A percentile compares a stretch with the other conserved stretches of the same genome.
These are phyloP conservation scores for Andricus curvator DNA, from an alignment of 2,888 invertebrate genomes.

Conservation along the genomic window DNA sequence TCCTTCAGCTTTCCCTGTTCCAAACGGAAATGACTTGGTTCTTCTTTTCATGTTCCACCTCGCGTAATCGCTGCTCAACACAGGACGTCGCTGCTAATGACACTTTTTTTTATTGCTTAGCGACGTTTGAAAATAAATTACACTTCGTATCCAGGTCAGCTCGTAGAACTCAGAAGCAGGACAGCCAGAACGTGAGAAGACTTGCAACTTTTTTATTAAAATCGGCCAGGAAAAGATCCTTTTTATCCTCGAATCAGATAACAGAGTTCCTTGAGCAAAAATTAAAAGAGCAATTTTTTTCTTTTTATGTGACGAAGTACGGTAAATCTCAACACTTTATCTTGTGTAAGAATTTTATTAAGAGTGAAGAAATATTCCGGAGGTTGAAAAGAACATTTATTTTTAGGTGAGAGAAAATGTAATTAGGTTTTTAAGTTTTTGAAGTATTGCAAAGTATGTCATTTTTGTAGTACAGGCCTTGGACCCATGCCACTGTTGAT, in stretches of 20 bases:
- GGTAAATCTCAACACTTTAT: neutral
- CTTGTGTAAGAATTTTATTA: neutral
- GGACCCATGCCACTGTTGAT: too few species aligned
- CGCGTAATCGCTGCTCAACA: constrained; percentile 54
- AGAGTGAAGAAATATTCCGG: neutral
- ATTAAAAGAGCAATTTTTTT: neutral
- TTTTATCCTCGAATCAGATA: constrained; percentile 5
- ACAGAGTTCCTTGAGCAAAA: neutral
- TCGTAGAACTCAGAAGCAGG: neutral
- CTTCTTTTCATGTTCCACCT: constrained; percentile 47
- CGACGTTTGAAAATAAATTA: constrained; percentile 34
- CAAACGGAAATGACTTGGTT: constrained; percentile 54
- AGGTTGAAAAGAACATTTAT: neutral
- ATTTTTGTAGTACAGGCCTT: too few species aligned
- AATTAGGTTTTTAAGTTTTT: too few species aligned
- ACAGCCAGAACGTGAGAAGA: constrained; percentile 3
- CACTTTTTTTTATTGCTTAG: constrained; percentile 49
- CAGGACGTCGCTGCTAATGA: constrained; percentile 58
- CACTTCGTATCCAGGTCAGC: constrained; percentile 26
- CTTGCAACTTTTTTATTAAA: neutral
- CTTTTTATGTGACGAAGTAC: neutral
- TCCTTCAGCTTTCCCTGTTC: constrained; percentile 51
- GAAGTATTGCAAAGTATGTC: too few species aligned
- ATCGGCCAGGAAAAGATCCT: constrained; percentile 4
- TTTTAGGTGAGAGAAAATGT: too few species aligned